These are phyloP conservation scores for Dallia pectoralis DNA, from an alignment of 2,797 vertebrate genomes.

Conservation along the genomic window DNA sequence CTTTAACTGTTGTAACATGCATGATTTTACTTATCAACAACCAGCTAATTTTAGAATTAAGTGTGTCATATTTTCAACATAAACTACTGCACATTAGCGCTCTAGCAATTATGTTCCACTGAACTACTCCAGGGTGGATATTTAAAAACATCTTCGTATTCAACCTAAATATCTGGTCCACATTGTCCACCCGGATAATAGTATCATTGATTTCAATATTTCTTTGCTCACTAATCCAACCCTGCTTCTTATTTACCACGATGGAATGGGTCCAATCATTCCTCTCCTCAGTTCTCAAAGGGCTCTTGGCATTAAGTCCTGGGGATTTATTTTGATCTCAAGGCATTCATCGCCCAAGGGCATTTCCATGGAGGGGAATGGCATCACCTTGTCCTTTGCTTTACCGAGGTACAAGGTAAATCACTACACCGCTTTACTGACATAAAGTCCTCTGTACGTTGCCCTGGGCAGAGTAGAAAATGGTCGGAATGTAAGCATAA, in stretches of 20 bases:
- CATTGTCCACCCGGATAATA: too few relatives aligned
- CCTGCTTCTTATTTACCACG: constrained; percentile 19
- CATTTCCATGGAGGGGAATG: neutral
- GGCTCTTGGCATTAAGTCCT: neutral
- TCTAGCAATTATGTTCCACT: too few relatives aligned
- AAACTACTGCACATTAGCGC: too few relatives aligned
- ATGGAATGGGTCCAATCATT: neutral
- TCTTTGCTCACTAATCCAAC: neutral
- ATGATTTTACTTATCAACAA: too few relatives aligned
- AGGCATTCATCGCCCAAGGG: constrained; percentile 28
- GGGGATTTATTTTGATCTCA: constrained; percentile 34
- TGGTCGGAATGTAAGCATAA: constrained; percentile 4
- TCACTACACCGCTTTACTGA: constrained; percentile 32
- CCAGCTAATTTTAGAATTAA: too few relatives aligned
- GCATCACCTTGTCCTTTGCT: constrained; percentile 30
- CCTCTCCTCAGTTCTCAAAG: neutral
- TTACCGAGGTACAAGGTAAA: constrained; percentile 13
- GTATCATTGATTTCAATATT: neutral
- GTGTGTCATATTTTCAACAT: too few relatives aligned
- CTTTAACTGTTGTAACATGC: too few relatives aligned
- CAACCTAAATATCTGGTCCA: too few relatives aligned
- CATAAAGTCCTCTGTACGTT: constrained; percentile 39
- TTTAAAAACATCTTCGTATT: too few relatives aligned
- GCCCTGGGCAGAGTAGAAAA: constrained; percentile 8
- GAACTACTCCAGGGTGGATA: too few relatives aligned